Evolutionary conservation across 2,888 invertebrate genomes (phyloP).

Genomic region (Anagyrus pseudococci): DNA sequence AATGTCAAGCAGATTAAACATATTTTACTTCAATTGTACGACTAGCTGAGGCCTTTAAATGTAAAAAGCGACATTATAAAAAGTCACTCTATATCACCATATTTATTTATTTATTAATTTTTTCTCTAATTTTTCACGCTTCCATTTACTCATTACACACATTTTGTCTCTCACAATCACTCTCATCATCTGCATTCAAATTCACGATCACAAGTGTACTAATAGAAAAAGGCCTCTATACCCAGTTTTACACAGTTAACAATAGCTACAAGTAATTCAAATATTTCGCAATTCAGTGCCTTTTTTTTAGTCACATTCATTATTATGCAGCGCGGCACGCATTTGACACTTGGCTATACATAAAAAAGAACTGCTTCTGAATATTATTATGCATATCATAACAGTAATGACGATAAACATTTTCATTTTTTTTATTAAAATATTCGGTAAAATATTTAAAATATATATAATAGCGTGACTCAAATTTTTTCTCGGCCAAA

Average conservation of each 20-base stretch:
- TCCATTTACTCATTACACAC: slow-evolving; percentile 12
- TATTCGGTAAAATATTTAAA: slow-evolving; percentile 34
- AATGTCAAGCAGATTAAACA: slow-evolving; percentile 44
- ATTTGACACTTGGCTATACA: slow-evolving; percentile 38
- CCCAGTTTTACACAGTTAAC: slow-evolving; percentile 40
- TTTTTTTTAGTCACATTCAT: slow-evolving; percentile 23
- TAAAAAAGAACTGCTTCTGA: slow-evolving; percentile 32
- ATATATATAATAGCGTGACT: slow-evolving; percentile 35
- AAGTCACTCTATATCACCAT: slow-evolving; percentile 38
- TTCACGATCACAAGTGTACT: slow-evolving; percentile 33
- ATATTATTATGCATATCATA: slow-evolving; percentile 29
- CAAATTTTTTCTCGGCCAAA: slow-evolving; percentile 19
- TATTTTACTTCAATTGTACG: slow-evolving; percentile 53
- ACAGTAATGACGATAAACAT: slow-evolving; percentile 29
- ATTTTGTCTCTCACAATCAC: slow-evolving; percentile 1
- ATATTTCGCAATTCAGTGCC: slow-evolving; percentile 26
- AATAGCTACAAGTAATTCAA: slow-evolving; percentile 37
- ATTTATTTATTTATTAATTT: slow-evolving; percentile 22
- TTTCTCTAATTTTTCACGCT: slow-evolving; percentile 13
- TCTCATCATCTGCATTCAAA: slow-evolving; percentile 9
- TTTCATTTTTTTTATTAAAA: slow-evolving; percentile 27
- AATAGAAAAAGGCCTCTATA: slow-evolving; percentile 51
- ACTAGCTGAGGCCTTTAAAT: slow-evolving; percentile 58
- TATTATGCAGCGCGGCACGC: slow-evolving; percentile 28
- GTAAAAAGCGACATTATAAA: slow-evolving; percentile 40